Evolutionary conservation across 2,113 vertebrate species (phyloP).

Genomic region (Macaca fascicularis): T2T-MFA8v1.1 NC_088379.1:97112501-97113000

Average conservation of each 20-base stretch:
- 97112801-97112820: neutral
- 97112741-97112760: neutral
- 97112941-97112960: slow-evolving; percentile 7
- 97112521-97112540: neutral
- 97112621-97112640: neutral
- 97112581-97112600: neutral
- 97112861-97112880: neutral
- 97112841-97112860: slow-evolving; percentile 6
- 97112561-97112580: neutral
- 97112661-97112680: neutral
- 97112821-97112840: neutral
- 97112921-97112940: slow-evolving; percentile 18
- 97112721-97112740: neutral
- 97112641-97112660: neutral
- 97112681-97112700: neutral
- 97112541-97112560: neutral
- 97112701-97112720: neutral
- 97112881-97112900: slow-evolving; percentile 9
- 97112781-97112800: rapidly evolving
- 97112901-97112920: neutral
- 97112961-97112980: slow-evolving; percentile 19
- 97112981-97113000: slow-evolving; percentile 17
- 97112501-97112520: neutral
- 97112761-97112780: neutral
- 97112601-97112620: neutral